Conservation (phyloP, 2,797 vertebrate species). For the Eidolon dupreanum region DNA sequence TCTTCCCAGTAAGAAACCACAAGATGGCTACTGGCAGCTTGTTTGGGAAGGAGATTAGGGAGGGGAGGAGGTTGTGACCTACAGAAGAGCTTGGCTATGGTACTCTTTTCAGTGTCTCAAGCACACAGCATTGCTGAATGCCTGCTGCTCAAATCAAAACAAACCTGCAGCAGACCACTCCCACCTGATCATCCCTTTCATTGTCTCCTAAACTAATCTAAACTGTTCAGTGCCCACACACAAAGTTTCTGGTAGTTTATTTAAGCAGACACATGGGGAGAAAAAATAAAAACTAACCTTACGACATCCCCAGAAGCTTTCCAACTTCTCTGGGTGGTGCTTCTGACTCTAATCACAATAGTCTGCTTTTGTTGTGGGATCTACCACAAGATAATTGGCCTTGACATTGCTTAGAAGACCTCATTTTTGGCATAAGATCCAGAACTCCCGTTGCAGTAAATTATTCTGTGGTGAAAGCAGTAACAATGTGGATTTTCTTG, state of each 20-base stretch:
- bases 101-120: neutral
- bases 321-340: slow-evolving; percentile 85
- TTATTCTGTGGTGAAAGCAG: slow-evolving; percentile 85
- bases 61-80: neutral
- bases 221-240: slow-evolving; percentile 78
- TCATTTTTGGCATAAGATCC: slow-evolving; percentile 86
- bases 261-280: slow-evolving; percentile 57
- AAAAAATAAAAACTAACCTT: slow-evolving; percentile 66
- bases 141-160: neutral
- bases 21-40: neutral
- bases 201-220: slow-evolving; percentile 61
- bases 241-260: slow-evolving; percentile 82
- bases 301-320: slow-evolving; percentile 80
- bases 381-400: slow-evolving; percentile 87
- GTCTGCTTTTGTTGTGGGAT: slow-evolving; percentile 86
- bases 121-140: neutral
- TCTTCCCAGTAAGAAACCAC: neutral
- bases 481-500: slow-evolving; percentile 85
- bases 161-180: slow-evolving; percentile 58
- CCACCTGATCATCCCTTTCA: slow-evolving; percentile 44
- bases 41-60: neutral
- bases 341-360: slow-evolving; percentile 87
- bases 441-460: slow-evolving; percentile 88
- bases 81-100: neutral
- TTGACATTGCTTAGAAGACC: slow-evolving; percentile 86